Evolutionary conservation across 2,888 invertebrate genomes (phyloP).

Genomic region (Acanthosepion pharaonis): DNA sequence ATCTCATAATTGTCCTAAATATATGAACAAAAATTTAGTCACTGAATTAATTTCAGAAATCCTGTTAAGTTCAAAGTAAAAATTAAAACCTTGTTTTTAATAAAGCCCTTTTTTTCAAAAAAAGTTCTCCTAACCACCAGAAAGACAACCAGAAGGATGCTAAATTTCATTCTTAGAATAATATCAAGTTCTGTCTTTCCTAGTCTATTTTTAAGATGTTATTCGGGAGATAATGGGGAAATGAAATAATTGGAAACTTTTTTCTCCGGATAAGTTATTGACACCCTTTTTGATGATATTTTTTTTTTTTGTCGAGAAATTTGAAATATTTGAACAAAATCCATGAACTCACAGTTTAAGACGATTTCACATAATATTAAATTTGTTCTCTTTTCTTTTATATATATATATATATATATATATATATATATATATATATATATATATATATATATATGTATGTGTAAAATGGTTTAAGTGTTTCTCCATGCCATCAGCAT

Average conservation of each 20-base stretch:
- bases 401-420: too few species aligned
- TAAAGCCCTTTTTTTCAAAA: too few species aligned
- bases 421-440: too few species aligned
- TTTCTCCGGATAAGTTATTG: neutral
- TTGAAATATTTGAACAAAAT: neutral
- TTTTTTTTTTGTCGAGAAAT: neutral
- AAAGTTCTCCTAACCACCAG: neutral
- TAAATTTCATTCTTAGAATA: neutral
- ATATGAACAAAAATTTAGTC: too few species aligned
- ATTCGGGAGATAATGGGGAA: neutral
- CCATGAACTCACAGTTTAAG: neutral
- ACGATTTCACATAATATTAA: neutral
- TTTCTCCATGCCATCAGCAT: too few species aligned
- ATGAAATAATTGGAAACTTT: neutral
- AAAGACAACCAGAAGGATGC: accelerated
- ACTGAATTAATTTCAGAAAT: too few species aligned
- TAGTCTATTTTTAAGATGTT: neutral
- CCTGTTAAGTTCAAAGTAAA: neutral
- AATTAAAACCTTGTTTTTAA: too few species aligned
- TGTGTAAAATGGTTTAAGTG: too few species aligned
- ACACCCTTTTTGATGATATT: neutral
- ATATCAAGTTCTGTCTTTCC: neutral
- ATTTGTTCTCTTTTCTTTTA: too few species aligned
- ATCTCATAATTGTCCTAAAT: too few species aligned
- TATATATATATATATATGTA: too few species aligned